Conservation (phyloP, 2,113 vertebrate species). For the Zootoca vivipara region DNA sequence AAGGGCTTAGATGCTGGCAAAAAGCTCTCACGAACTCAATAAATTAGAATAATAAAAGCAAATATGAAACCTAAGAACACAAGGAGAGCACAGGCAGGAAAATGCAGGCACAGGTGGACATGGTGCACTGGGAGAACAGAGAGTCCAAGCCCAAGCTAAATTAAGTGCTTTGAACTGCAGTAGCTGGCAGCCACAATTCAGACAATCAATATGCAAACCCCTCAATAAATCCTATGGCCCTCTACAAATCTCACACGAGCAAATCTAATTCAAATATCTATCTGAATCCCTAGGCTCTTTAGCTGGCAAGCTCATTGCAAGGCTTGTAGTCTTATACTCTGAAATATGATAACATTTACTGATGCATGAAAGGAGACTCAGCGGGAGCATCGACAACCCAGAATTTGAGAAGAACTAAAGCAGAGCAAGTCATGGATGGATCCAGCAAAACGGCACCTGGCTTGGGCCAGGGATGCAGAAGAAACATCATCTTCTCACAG, state of each 20-base stretch:
- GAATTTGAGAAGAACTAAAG: neutral
- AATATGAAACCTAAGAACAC: constrained; percentile 48
- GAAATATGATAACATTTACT: neutral
- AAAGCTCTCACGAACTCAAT: constrained; percentile 59
- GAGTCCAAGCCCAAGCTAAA: neutral
- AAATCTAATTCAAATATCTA: constrained; percentile 25
- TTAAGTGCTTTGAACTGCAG: constrained; percentile 6
- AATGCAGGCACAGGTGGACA: neutral
- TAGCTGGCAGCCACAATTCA: neutral
- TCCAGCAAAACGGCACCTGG: neutral
- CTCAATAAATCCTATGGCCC: neutral
- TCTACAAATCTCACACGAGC: neutral
- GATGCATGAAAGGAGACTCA: neutral
- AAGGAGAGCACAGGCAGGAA: neutral
- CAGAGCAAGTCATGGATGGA: neutral
- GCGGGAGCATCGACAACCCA: neutral
- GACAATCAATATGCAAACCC: neutral
- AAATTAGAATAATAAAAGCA: constrained; percentile 67
- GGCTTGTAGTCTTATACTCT: neutral
- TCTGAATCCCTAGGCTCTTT: neutral
- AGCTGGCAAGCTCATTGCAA: neutral
- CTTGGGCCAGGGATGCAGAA: neutral
- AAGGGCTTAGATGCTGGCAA: constrained; percentile 48
- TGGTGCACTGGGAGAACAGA: neutral
- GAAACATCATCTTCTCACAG: constrained; percentile 23